Base-by-base conservation (phyloP, 2,113 vertebrate genomes). In the Okapia johnstoni region DNA sequence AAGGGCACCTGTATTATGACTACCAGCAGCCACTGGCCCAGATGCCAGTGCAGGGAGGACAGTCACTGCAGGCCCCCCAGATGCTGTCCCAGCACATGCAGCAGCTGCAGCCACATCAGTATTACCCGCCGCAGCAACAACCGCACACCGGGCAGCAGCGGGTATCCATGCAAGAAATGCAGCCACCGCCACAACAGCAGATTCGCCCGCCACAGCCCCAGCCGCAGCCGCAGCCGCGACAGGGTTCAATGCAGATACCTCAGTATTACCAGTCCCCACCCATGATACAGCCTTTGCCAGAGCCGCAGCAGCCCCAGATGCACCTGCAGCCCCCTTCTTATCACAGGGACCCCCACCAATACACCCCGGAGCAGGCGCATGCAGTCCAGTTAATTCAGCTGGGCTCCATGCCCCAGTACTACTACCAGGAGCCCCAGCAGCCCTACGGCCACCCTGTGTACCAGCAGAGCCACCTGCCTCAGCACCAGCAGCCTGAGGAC, bases 201-300 rank as follows among this genome's bases (percentile, higher is more conserved):
- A 95, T 91, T 33, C 95, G 96, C 66, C 86, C 94, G 1, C 21
- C 94, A 0, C 97, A 85, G 79, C 92, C 90, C 0, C 95, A 88
- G 63, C 98, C 96, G n/a, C 99, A 98, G 66, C 97, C 98, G 73
- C 98, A 98, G 81, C 99, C 98, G 88, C 98, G 98, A 58, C 99
- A 98, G 95, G 98, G 98, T 52, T 98, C 99, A 0, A 85, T 99
- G 98, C 99, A 98, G 87, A 97, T 99, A 96, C 97, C 99, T 98
- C 99, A 99, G 98, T 99, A 99, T 98, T 99, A 99, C 91, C 99
- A 98, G 96, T 95, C 98, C 3, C 98, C 99, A 23, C 98, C 99
- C 86, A 97, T 99, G 96, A 97, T 99, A 98, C 99, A 98, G 97
- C 99, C 99, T 95, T 96, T 99, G 94, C 97, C 97, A 83, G 97